Percentiles rank a stretch among this genome's conserved stretches.
Conservation (phyloP, 2,888 invertebrate genomes). For the Pristionchus entomophagus region DNA sequence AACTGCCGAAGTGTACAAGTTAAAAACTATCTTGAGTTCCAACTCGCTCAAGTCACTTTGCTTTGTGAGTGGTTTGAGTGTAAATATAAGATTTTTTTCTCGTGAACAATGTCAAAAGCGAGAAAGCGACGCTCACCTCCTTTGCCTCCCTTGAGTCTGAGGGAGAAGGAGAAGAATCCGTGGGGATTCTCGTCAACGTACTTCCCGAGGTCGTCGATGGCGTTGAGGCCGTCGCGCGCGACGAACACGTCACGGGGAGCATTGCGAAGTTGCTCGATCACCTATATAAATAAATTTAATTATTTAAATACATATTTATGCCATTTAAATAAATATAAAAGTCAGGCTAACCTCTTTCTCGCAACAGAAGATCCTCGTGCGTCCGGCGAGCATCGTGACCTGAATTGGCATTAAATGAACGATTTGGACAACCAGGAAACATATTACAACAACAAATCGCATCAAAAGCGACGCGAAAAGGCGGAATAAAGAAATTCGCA, state of each 20-base stretch:
- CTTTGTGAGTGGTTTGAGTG: too few relatives aligned
- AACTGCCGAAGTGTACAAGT: too few relatives aligned
- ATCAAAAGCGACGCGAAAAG: too few relatives aligned
- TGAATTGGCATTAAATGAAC: background rate
- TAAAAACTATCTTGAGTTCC: too few relatives aligned
- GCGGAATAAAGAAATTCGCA: too few relatives aligned
- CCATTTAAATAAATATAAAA: too few relatives aligned
- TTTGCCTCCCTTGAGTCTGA: constrained; percentile 68
- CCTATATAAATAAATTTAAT: too few relatives aligned
- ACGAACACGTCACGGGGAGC: constrained; percentile 23
- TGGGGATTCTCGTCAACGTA: constrained; percentile 6
- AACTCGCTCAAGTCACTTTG: too few relatives aligned
- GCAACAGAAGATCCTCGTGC: constrained; percentile 38
- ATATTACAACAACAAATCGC: too few relatives aligned
- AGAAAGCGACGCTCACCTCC: constrained; percentile 60
- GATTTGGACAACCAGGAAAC: too few relatives aligned
- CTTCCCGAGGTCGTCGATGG: constrained; percentile 7
- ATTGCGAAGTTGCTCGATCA: background rate
- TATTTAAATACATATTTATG: too few relatives aligned
- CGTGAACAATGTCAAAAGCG: background rate
- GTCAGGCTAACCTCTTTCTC: constrained; percentile 13
- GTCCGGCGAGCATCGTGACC: background rate
- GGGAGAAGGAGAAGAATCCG: constrained; percentile 50
- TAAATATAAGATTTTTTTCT: too few relatives aligned
- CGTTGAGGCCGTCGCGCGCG: constrained; percentile 4